Evolutionary conservation across 1,140 invertebrate genomes (phyloP).

Genomic region (Venustaconcha ellipsiformis): DNA sequence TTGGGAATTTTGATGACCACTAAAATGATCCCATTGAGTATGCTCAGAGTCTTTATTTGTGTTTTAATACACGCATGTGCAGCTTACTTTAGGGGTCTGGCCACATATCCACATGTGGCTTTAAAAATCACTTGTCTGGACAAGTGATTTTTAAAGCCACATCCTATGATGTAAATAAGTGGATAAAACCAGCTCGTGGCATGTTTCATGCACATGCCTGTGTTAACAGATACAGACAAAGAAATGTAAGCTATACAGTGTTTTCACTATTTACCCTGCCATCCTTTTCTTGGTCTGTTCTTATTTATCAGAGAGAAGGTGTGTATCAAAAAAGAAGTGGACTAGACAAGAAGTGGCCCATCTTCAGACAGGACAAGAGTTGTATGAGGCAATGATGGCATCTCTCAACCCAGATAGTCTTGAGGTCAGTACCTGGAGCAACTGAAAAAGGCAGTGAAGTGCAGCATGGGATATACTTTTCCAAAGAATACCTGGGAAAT

Average conservation of each 20-base stretch:
- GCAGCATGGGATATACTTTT: too few relatives aligned
- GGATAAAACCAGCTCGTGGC: background rate
- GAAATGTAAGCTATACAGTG: background rate
- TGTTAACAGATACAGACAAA: background rate
- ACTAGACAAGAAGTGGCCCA: slow-evolving; percentile 37
- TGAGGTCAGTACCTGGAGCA: slow-evolving; percentile 28
- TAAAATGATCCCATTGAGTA: background rate
- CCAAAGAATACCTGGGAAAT: too few relatives aligned
- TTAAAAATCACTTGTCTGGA: too few relatives aligned
- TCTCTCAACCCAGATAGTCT: slow-evolving; percentile 50
- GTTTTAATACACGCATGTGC: background rate
- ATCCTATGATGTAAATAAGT: background rate
- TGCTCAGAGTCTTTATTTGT: background rate
- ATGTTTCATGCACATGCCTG: background rate
- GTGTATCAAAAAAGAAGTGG: slow-evolving; percentile 29
- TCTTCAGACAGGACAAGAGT: slow-evolving; percentile 52
- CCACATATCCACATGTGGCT: too few relatives aligned
- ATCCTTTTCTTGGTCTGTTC: background rate
- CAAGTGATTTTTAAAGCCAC: background rate
- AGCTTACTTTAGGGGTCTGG: too few relatives aligned
- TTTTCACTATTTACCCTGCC: background rate
- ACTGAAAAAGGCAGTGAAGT: too few relatives aligned
- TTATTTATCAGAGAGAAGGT: slow-evolving; percentile 19
- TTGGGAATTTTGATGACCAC: too few relatives aligned
- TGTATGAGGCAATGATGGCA: slow-evolving; percentile 52